These are phyloP conservation scores for Ecdyonurus torrentis DNA, from an alignment of 2,888 invertebrate genomes.

Conservation along the genomic window DNA sequence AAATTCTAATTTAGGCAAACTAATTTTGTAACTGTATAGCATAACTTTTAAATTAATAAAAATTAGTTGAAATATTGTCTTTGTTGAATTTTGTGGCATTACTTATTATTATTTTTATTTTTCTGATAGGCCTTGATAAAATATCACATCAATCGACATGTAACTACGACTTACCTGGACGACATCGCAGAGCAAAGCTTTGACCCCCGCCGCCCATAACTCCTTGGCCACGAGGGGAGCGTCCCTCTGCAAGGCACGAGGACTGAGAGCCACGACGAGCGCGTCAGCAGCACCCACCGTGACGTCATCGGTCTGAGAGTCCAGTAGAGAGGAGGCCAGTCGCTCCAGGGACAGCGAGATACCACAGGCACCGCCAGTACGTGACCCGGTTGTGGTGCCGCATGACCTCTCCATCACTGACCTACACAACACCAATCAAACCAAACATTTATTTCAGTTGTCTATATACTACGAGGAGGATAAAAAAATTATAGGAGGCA, in stretches of 20 bases:
- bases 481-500: too few relatives aligned
- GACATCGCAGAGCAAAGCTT: constrained; percentile 41
- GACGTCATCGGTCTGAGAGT: constrained; percentile 31
- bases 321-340: constrained; percentile 42
- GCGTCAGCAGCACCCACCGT: constrained; percentile 37
- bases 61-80: not conserved
- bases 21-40: constrained; percentile 5
- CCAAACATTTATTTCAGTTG: too few relatives aligned
- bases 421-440: too few relatives aligned
- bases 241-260: constrained; percentile 27
- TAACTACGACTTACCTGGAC: constrained; percentile 22
- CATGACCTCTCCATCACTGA: constrained; percentile 25
- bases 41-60: not conserved
- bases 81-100: too few relatives aligned
- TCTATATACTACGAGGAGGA: too few relatives aligned
- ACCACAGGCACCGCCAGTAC: constrained; percentile 43
- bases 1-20: too few relatives aligned
- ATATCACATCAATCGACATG: not conserved
- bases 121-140: not conserved
- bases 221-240: constrained; percentile 37
- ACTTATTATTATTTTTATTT: too few relatives aligned
- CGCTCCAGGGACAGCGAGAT: constrained; percentile 73
- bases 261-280: constrained; percentile 45
- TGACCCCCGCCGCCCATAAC: constrained; percentile 55
- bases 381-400: constrained; percentile 26